Conservation (phyloP, 2,888 invertebrate species). For the Zonitis immaculata region DNA sequence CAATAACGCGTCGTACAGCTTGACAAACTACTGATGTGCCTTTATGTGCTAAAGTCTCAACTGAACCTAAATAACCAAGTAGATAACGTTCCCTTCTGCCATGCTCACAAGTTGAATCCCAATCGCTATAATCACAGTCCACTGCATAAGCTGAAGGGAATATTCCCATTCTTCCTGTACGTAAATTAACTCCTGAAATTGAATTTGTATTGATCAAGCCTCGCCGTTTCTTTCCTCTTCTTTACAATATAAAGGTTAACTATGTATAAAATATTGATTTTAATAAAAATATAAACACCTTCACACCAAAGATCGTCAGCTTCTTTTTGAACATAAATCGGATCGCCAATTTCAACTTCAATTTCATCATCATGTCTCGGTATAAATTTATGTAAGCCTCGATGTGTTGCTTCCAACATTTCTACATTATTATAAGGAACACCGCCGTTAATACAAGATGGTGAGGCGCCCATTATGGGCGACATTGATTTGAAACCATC, state of each 20-base stretch:
- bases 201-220: conserved; percentile 3
- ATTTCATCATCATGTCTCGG: conserved; percentile 95
- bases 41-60: conserved; percentile 93
- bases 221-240: no score
- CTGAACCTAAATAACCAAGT: conserved; percentile 91
- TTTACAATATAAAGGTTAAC: no score
- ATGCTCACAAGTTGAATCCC: conserved; percentile 81
- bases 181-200: conserved; percentile 80
- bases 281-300: no score
- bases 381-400: conserved; percentile 93
- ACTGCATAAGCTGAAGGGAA: conserved; percentile 97
- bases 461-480: conserved; percentile 56
- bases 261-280: no score
- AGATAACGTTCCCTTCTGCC: conserved; percentile 83
- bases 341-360: conserved; percentile 95
- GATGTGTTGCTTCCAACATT: conserved; percentile 83
- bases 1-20: conserved; percentile 82
- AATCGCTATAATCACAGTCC: conserved; percentile 94
- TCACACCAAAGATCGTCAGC: conserved; percentile 98
- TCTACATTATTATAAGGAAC: conserved; percentile 64
- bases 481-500: conserved; percentile 85
- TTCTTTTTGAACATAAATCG: conserved; percentile 93
- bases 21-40: conserved; percentile 94
- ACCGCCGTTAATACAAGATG: conserved; percentile 64
- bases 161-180: conserved; percentile 85